Evolutionary conservation across 2,888 invertebrate genomes (phyloP), one percentile per base, ranked within the genome.

Genomic region (Drosophila maculinotata): DNA sequence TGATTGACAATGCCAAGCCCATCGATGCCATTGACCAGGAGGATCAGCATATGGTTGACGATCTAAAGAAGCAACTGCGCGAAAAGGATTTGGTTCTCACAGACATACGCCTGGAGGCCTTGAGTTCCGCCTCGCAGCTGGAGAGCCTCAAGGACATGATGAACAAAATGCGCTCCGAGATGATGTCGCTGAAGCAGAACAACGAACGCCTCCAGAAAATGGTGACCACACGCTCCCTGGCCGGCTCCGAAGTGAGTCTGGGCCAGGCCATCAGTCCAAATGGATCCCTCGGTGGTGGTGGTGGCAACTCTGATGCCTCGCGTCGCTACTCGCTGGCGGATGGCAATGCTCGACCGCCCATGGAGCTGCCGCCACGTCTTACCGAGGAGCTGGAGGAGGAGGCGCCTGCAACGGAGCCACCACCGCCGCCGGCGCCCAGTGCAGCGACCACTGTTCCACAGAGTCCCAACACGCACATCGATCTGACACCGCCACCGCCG

Each of bases 1-100:
- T 85, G 76, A 91, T 92, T 41, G 92, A 92, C 63, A 92, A 92
- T 68, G 92, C 92, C 31, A 92, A 91, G 65, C 92, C 92, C 38
- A 89, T 92, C 54, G 92, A 92, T 79, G 91, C 92, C 69, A 90
- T 92, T 45, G 92, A 92, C 2, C 83, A 86, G 25, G 91, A 92
- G 77, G 89, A 89, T 7, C 90, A 90, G 41, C 93, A 90, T 57
- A 90, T 92, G 89, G 96, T 94, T 4, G 96, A 96, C 82, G 97
- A 98, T 79, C 92, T 99, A 79, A 97, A 97, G 91, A 96, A 97
- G 88, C 98, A 99, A 90, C 93, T 99, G 47, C 93, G 98, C 31
- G 98, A 99, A 89, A 99, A 99, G 91, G 99, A 99, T 92, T 94
- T 98, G 89, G 97, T 98, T 64, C 93, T 99, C 73, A 99, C 99